phyloP scores from a whole-genome alignment of 1,140 invertebrate species.

The Charaxes varanes region DNA sequence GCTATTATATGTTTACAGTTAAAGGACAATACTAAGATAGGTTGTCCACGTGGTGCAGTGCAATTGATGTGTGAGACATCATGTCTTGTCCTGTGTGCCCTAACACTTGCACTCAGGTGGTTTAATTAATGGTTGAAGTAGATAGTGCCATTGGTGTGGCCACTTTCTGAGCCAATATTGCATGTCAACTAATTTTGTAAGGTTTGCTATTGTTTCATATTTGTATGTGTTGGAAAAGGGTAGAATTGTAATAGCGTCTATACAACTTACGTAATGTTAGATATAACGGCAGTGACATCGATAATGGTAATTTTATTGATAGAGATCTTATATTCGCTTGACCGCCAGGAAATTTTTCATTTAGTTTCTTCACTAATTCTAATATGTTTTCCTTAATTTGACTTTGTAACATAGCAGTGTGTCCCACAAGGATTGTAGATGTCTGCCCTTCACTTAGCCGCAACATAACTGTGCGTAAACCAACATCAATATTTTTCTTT shows the following conservation, averaged over 20 bases:
- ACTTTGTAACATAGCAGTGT: slow-evolving; percentile 71
- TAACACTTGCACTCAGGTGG: no score
- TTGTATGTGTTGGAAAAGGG: background rate
- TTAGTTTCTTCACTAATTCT: slow-evolving; percentile 66
- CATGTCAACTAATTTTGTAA: no score
- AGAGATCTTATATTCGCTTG: slow-evolving; percentile 77
- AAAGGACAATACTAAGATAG: no score
- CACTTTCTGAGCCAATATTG: no score
- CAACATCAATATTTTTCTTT: slow-evolving; percentile 74
- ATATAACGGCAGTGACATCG: slow-evolving; percentile 76
- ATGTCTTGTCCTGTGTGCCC: no score
- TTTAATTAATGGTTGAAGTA: no score
- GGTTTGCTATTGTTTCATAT: no score
- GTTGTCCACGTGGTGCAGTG: no score
- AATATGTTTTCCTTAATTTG: slow-evolving; percentile 76
- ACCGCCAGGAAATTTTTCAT: slow-evolving; percentile 77
- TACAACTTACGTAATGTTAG: slow-evolving; percentile 76
- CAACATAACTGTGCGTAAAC: slow-evolving; percentile 76
- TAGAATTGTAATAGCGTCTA: slow-evolving; percentile 1
- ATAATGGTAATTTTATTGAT: slow-evolving; percentile 73
- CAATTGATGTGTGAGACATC: no score
- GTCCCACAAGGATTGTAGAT: slow-evolving; percentile 74
- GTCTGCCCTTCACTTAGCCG: slow-evolving; percentile 74
- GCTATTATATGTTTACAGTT: no score
- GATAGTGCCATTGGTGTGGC: no score